Conservation (phyloP, 2,888 invertebrate species). For the Agriopis leucophaearia region DNA sequence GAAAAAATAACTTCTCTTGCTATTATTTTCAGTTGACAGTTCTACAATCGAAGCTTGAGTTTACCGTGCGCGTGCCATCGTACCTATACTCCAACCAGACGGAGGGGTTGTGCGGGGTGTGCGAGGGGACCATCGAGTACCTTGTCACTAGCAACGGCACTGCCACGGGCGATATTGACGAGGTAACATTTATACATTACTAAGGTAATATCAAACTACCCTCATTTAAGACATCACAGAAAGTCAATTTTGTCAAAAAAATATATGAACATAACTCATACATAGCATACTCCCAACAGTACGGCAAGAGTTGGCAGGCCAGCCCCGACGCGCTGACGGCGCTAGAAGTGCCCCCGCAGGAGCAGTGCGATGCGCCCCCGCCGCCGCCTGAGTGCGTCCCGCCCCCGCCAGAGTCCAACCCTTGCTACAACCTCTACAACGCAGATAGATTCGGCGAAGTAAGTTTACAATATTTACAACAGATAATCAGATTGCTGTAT, state of each 20-base stretch:
- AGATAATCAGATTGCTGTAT: neutral
- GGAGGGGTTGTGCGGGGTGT: constrained; percentile 94
- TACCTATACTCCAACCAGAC: constrained; percentile 89
- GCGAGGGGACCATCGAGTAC: constrained; percentile 86
- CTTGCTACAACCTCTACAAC: constrained; percentile 88
- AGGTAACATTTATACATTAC: constrained; percentile 75
- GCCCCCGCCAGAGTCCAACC: constrained; percentile 88
- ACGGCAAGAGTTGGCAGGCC: constrained; percentile 86
- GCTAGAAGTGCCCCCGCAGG: constrained; percentile 77
- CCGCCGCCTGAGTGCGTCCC: constrained; percentile 77
- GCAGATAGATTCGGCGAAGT: constrained; percentile 75
- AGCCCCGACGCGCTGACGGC: constrained; percentile 72
- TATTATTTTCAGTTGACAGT: constrained; percentile 64
- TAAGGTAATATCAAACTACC: too few species aligned
- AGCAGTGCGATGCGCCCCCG: constrained; percentile 77
- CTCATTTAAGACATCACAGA: too few species aligned
- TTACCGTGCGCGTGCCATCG: constrained; percentile 89
- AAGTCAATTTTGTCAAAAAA: too few species aligned
- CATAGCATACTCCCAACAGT: constrained; percentile 60
- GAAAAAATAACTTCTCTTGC: too few species aligned
- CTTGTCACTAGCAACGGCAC: constrained; percentile 84
- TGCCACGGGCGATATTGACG: constrained; percentile 82
- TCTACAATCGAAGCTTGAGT: constrained; percentile 76
- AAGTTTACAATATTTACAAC: constrained; percentile 44
- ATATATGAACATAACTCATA: too few species aligned